Base-by-base conservation (phyloP, 1,140 invertebrate genomes). In the Cydia amplana region DNA sequence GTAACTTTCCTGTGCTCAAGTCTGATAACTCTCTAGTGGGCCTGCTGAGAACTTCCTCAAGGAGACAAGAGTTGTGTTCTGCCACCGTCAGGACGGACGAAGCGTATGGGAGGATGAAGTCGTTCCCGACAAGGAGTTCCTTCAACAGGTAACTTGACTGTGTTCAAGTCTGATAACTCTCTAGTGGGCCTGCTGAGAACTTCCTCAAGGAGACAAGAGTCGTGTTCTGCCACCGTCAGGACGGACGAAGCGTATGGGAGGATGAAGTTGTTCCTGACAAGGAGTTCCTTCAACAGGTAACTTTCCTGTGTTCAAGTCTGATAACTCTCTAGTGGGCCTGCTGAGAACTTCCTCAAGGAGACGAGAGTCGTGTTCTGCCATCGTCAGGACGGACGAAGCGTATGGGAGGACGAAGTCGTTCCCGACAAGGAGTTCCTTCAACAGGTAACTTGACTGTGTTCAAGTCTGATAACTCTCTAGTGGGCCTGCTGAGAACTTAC, bases 131-230 rank as follows among this genome's bases (percentile, higher is more conserved):
- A 97, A 97, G 86, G 97, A 97, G 43, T 46, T 46, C 14, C 14
- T 46, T 4, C 43, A 46, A 46, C 43, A 46, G 43, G 43, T 46
- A 46, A 46, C 43, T 46, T 36, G 1, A 46, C 2, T 43, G 12
- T 12, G 14, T 9, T 16, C 14, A 12, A 46, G 12, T 46, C 43
- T 46, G 43, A 4, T 16, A 46, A 7, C 43, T 46, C 43, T 46
- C 43, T 46, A 46, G 43, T 46, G 43, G 43, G 0, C 10, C 40
- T 49, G 51, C 20, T 72, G 49, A 9, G 74, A 99, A 99, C 92
- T 99, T 99, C 88, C 94, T 98, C 14, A 99, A 99, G 93, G 98
- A 99, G 91, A 98, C 98, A 1, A 95, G 95, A 73, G 96, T 99
- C 9, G 94, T 98, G 55, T 99, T 99, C 95, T 96, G 91, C 93